These are phyloP conservation scores for Urocolius indicus DNA, from an alignment of 2,113 vertebrate species.

Conservation along the genomic window DNA sequence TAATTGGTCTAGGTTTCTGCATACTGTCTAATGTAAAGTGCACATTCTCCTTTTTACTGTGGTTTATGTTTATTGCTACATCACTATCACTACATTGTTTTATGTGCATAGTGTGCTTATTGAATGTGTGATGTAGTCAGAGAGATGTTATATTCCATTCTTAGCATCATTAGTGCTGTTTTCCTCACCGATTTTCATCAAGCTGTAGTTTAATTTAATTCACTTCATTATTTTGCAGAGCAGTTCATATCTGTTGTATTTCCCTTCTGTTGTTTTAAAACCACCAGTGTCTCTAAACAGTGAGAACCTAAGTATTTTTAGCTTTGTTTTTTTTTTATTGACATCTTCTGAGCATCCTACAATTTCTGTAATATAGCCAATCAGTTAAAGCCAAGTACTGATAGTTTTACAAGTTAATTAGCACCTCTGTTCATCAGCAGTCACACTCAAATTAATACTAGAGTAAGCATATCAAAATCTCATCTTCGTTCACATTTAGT, in stretches of 20 bases:
- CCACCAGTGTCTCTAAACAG: constrained; percentile 12
- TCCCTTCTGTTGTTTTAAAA: constrained; percentile 52
- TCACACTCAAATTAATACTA: constrained; percentile 8
- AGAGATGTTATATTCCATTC: constrained; percentile 57
- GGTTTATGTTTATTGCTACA: constrained; percentile 71
- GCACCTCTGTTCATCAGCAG: constrained; percentile 50
- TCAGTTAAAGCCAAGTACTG: constrained; percentile 33
- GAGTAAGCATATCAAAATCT: constrained; percentile 26
- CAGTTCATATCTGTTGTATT: constrained; percentile 47
- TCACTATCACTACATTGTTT: constrained; percentile 41
- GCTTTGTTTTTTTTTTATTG: constrained; percentile 1
- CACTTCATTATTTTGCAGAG: constrained; percentile 66
- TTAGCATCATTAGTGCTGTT: constrained; percentile 54
- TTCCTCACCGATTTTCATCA: constrained; percentile 67
- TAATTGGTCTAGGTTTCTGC: constrained; percentile 46
- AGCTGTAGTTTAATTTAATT: constrained; percentile 70
- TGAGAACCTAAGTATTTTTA: constrained; percentile 3
- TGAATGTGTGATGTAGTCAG: constrained; percentile 25
- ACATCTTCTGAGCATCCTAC: not conserved
- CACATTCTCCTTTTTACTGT: constrained; percentile 55
- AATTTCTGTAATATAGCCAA: constrained; percentile 12
- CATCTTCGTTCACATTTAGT: constrained; percentile 25
- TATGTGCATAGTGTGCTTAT: constrained; percentile 53
- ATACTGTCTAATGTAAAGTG: constrained; percentile 52
- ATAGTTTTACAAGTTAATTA: constrained; percentile 53